Base-by-base conservation (phyloP, 1,140 invertebrate species). In the Trypoxylus dichotomus region DNA sequence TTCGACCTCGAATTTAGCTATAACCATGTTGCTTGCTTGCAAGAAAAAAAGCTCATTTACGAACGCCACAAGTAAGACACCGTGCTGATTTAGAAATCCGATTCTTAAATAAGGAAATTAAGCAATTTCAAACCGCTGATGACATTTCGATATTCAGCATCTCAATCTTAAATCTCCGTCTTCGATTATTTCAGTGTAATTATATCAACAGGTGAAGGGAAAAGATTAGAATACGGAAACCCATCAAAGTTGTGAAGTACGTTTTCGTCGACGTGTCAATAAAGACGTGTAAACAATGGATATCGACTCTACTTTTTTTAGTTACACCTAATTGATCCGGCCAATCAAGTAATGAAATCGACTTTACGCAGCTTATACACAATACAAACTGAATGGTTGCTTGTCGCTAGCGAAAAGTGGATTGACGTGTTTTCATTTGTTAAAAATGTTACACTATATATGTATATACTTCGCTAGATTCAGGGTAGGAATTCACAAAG, bases 91-190 rank as follows among this genome's bases (percentile, higher is more conserved):
- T 41, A 42, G 41, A 42, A 47, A 47, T 32, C 10, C 21, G 47
- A 15, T 63, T 63, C 75, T 76, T 76, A 76, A 77, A 77, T 77
- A 37, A 77, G 76, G 76, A 77, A 77, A 77, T 77, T 77, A 71
- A 19, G 19, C 76, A 77, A 77, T 77, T 77, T 77, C 76, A 60
- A 68, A 68, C 13, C 19, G 21, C 24, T 68, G 60, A 68, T 68
- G 27, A 24, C 60, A 8, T 68, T 68, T 24, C 60, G 7, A 29
- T 68, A 68, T 68, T 68, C 60, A 29, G 60, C 25, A 68, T 68
- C 8, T 6, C 24, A 29, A 68, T 68, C 60, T 68, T 68, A 68
- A 68, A 68, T 68, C 60, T 68, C 60, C 60, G 60, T 68, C 60
- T 19, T 29, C 60, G 60, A 68, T 68, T 68, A 68, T 68, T 68